Evolutionary conservation across 2,113 vertebrate species (phyloP).

Genomic region (Tor tambroides): DNA sequence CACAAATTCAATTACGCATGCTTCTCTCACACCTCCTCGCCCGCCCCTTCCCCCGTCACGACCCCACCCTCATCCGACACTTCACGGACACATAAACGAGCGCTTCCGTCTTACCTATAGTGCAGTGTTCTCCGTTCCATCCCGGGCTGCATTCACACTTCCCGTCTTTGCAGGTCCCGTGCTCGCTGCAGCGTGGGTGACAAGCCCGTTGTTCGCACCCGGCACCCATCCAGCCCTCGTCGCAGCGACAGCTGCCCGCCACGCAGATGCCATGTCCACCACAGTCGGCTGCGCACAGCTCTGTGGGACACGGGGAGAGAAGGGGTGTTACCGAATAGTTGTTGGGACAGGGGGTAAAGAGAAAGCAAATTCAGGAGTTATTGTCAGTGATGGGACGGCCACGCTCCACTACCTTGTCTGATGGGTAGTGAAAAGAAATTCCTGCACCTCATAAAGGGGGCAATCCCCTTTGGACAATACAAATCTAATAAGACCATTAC

Average conservation of each 20-base stretch:
- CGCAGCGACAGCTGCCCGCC: constrained; percentile 94
- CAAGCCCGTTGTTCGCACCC: constrained; percentile 95
- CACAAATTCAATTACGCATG: constrained; percentile 86
- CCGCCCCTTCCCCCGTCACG: constrained; percentile 60
- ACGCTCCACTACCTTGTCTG: constrained; percentile 80
- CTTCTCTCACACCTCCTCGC: constrained; percentile 65
- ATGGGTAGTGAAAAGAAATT: constrained; percentile 77
- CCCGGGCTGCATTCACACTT: constrained; percentile 98
- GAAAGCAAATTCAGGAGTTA: constrained; percentile 78
- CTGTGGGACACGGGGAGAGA: constrained; percentile 80
- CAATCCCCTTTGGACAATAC: constrained; percentile 80
- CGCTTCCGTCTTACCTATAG: constrained; percentile 85
- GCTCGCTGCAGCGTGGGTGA: constrained; percentile 95
- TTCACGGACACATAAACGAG: background rate
- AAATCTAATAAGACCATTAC: constrained; percentile 85
- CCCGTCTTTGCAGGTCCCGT: constrained; percentile 94
- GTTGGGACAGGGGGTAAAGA: constrained; percentile 65
- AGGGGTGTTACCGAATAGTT: constrained; percentile 53
- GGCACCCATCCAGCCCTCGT: constrained; percentile 94
- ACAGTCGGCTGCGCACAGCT: constrained; percentile 96
- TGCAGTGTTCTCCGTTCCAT: constrained; percentile 99
- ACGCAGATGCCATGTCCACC: constrained; percentile 94
- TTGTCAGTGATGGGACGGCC: constrained; percentile 74
- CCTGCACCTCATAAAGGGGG: constrained; percentile 70
- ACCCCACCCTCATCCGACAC: constrained; percentile 15